Conservation (phyloP, 2,797 vertebrate genomes). For the Lates japonicus region DNA sequence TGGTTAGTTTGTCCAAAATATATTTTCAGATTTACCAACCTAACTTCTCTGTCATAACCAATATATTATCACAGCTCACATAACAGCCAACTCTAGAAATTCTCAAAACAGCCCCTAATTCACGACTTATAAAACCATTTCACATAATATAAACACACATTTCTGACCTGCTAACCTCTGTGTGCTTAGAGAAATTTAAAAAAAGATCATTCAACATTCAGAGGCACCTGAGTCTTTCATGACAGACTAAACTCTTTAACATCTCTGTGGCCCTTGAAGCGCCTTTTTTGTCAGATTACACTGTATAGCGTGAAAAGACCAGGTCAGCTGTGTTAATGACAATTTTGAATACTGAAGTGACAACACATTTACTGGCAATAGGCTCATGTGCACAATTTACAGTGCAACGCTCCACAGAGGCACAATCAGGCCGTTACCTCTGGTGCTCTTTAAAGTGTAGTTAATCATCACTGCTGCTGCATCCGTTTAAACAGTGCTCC, state of each 20-base stretch:
- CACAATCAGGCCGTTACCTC: conserved; percentile 25
- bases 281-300: not conserved
- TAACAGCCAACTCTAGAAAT: not conserved
- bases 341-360: conserved; percentile 14
- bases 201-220: not conserved
- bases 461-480: conserved; percentile 39
- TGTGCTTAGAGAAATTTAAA: not conserved
- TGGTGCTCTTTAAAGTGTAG: conserved; percentile 35
- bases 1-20: not conserved
- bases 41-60: not conserved
- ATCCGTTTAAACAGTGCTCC: conserved; percentile 34
- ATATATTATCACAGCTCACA: not conserved
- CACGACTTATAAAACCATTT: not conserved
- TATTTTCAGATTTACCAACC: not conserved
- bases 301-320: not conserved
- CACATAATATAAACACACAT: not conserved
- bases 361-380: conserved; percentile 17
- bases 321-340: not conserved
- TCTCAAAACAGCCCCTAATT: no score
- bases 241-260: not conserved
- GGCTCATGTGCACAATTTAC: conserved; percentile 25
- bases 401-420: not conserved
- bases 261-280: not conserved
- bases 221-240: not conserved
- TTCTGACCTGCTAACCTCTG: not conserved